These are phyloP conservation scores for Drosophila picticornis DNA, from an alignment of 2,888 invertebrate genomes.

Conservation along the genomic window DNA sequence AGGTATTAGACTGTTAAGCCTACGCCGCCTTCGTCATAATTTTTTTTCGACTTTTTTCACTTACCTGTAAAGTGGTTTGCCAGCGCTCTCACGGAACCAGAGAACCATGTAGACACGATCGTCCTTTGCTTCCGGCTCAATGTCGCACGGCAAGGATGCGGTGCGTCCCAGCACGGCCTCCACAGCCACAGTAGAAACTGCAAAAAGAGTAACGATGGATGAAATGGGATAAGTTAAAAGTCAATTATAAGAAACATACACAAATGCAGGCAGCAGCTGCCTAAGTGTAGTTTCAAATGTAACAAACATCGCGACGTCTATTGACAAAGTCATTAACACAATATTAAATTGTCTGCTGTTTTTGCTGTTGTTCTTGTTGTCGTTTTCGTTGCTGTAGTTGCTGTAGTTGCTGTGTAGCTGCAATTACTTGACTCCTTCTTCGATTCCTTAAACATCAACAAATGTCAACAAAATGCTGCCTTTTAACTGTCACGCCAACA, in stretches of 20 bases:
- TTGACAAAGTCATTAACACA: slow-evolving; percentile 79
- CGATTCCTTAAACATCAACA: slow-evolving; percentile 73
- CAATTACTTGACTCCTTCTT: slow-evolving; percentile 72
- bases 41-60: slow-evolving; percentile 47
- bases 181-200: slow-evolving; percentile 90
- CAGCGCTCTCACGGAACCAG: slow-evolving; percentile 94
- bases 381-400: slow-evolving; percentile 15
- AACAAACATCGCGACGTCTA: slow-evolving; percentile 69
- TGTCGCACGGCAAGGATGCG: slow-evolving; percentile 95
- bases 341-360: slow-evolving; percentile 64
- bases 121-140: slow-evolving; percentile 92
- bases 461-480: slow-evolving; percentile 78
- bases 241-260: slow-evolving; percentile 46
- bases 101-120: slow-evolving; percentile 96
- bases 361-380: slow-evolving; percentile 21
- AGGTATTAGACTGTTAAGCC: not conserved
- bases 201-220: slow-evolving; percentile 39
- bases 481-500: slow-evolving; percentile 78
- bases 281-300: slow-evolving; percentile 61
- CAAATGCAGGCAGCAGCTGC: slow-evolving; percentile 24
- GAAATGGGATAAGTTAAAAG: slow-evolving; percentile 22
- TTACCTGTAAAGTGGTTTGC: slow-evolving; percentile 96
- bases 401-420: slow-evolving; percentile 42
- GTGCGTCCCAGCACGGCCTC: slow-evolving; percentile 94
- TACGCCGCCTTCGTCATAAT: not conserved